phyloP scores from a whole-genome alignment of 2,888 invertebrate genomes.

The Saturnia pavonia region DNA sequence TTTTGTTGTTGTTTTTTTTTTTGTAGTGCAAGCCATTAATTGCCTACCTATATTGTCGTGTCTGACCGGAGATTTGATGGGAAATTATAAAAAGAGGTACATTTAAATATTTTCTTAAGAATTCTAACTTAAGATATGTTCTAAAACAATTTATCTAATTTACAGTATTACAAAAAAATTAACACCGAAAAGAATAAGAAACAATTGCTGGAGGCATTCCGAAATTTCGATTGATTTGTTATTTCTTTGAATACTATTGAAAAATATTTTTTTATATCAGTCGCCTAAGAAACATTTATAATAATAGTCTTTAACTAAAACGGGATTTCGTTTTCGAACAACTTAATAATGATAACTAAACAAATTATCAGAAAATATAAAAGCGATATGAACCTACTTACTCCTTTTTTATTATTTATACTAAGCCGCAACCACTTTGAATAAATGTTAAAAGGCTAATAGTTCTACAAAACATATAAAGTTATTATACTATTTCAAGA shows the following conservation, averaged over 20 bases:
- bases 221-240: no score
- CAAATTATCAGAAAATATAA: no score
- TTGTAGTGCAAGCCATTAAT: neutral
- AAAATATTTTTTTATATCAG: no score
- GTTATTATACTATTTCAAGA: slow-evolving; percentile 1
- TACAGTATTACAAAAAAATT: no score
- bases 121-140: no score
- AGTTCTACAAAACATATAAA: slow-evolving; percentile 7
- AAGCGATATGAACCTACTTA: no score
- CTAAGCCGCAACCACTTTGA: neutral
- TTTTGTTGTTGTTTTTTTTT: neutral
- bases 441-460: neutral
- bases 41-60: neutral
- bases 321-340: neutral
- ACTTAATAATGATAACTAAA: neutral
- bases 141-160: no score
- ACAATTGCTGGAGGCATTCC: no score
- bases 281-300: no score
- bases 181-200: no score
- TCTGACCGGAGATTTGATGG: neutral
- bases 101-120: neutral
- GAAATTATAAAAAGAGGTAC: neutral
- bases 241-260: no score
- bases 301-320: no score
- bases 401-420: neutral